Conservation (phyloP, 2,797 vertebrate genomes). For the Otolemur crassicaudatus region DNA sequence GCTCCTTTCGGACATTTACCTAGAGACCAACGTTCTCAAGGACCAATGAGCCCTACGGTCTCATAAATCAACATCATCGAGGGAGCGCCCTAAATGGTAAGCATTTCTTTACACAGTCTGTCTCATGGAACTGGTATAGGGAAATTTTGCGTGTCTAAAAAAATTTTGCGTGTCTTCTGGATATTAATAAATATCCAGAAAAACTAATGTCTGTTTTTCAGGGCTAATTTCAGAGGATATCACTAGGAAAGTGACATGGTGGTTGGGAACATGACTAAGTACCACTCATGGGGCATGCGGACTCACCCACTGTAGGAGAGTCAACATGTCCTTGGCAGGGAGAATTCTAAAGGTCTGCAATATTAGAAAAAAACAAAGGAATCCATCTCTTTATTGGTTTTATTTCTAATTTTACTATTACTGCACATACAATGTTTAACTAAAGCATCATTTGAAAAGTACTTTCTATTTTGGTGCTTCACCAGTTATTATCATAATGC, state of each 20-base stretch:
- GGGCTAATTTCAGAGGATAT: neutral
- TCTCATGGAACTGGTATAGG: neutral
- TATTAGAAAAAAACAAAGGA: neutral
- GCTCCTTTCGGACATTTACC: neutral
- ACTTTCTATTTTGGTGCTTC: constrained; percentile 3
- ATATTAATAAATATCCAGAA: neutral
- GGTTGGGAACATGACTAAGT: neutral
- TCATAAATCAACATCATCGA: neutral
- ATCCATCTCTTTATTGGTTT: neutral
- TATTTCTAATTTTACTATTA: constrained; percentile 47
- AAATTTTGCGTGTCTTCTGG: neutral
- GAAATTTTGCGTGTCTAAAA: neutral
- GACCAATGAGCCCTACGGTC: neutral
- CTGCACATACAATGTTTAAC: neutral
- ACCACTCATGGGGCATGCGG: neutral
- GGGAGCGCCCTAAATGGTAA: neutral
- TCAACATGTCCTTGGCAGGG: neutral
- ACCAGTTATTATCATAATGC: neutral
- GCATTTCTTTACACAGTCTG: neutral
- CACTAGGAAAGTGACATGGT: neutral
- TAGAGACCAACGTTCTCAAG: constrained; percentile 39
- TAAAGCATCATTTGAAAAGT: constrained; percentile 33
- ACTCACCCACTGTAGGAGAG: neutral
- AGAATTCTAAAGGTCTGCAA: constrained; percentile 26
- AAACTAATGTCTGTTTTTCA: neutral